These are phyloP conservation scores for Smutsia gigantea DNA, from an alignment of 2,797 vertebrate genomes.

Conservation along the genomic window DNA sequence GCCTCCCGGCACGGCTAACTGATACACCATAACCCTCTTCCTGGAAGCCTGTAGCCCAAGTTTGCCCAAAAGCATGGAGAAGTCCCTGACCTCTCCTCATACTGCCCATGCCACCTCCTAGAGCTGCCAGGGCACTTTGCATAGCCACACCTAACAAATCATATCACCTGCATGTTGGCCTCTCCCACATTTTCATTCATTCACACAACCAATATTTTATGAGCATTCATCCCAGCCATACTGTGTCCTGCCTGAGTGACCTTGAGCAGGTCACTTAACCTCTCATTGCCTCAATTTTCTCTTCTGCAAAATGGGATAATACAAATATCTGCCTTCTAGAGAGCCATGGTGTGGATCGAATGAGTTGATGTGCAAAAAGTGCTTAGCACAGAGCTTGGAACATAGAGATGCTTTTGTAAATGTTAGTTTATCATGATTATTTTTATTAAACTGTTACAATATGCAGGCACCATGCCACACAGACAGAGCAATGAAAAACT, in stretches of 20 bases:
- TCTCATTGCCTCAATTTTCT: neutral
- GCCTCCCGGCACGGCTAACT: neutral
- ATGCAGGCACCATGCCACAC: neutral
- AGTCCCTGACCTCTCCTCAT: neutral
- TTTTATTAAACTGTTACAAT: neutral
- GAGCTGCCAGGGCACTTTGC: neutral
- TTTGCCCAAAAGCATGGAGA: neutral
- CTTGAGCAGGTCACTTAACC: neutral
- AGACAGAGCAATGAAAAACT: neutral
- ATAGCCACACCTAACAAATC: neutral
- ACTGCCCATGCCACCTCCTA: neutral
- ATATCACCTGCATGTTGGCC: rapidly evolving
- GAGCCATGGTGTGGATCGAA: neutral
- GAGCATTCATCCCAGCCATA: neutral
- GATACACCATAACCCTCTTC: constrained; percentile 28
- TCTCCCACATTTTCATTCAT: neutral
- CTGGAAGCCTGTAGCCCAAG: constrained; percentile 13
- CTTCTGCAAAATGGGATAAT: neutral
- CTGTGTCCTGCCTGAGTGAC: neutral
- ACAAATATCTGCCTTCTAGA: neutral
- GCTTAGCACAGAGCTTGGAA: neutral
- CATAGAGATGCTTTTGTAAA: neutral
- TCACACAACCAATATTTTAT: neutral
- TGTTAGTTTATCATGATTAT: rapidly evolving
- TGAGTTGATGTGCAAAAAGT: neutral